phyloP scores from a whole-genome alignment of 1,140 invertebrate species.

The Ridgeia piscesae region DNA sequence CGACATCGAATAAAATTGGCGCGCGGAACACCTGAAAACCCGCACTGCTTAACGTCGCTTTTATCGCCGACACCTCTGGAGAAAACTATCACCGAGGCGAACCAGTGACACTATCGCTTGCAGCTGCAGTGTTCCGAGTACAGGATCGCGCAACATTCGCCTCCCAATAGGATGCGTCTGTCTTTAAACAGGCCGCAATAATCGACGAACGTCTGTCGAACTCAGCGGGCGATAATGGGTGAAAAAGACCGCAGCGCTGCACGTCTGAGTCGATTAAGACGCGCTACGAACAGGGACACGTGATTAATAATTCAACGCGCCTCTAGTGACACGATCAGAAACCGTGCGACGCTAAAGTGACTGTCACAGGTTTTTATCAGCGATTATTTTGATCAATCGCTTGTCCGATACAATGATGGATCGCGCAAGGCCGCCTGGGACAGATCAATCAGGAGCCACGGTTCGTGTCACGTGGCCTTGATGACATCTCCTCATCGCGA shows the following conservation, averaged over 20 bases:
- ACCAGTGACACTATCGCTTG: background rate
- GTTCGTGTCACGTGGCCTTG: background rate
- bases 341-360: background rate
- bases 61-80: background rate
- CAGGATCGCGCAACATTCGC: background rate
- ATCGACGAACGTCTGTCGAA: background rate
- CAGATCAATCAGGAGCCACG: background rate
- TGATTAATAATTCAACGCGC: background rate
- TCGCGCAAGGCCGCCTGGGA: background rate
- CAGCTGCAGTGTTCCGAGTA: background rate
- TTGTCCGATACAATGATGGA: background rate
- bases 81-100: background rate
- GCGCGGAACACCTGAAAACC: background rate
- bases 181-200: background rate
- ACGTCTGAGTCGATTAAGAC: background rate
- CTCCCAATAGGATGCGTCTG: background rate
- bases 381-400: background rate
- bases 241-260: background rate
- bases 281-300: background rate
- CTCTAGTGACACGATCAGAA: background rate
- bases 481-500: background rate
- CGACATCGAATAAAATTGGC: background rate
- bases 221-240: background rate
- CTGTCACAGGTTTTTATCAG: background rate
- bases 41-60: background rate